Evolutionary conservation across 2,888 invertebrate genomes (phyloP).

Genomic region (Eilema depressum): DNA sequence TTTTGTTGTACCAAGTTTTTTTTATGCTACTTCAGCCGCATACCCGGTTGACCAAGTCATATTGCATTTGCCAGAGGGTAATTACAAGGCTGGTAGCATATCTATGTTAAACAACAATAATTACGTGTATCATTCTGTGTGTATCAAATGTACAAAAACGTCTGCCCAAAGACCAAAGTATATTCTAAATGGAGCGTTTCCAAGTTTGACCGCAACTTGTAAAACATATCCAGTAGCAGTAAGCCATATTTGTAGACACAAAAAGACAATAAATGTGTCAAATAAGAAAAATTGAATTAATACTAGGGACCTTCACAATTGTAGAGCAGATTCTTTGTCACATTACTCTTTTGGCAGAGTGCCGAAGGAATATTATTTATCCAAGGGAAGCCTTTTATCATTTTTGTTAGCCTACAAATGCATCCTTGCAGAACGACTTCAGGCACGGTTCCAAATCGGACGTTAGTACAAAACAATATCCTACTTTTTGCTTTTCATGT

Average conservation of each 20-base stretch:
- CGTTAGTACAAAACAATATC: conserved; percentile 11
- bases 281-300: not conserved
- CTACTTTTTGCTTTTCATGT: not conserved
- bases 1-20: too few relatives aligned
- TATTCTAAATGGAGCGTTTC: too few relatives aligned
- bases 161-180: too few relatives aligned
- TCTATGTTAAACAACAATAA: too few relatives aligned
- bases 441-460: conserved; percentile 18
- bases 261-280: not conserved
- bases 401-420: conserved; percentile 7
- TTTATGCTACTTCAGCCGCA: too few relatives aligned
- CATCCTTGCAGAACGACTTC: conserved; percentile 13
- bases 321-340: not conserved
- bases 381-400: not conserved
- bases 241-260: not conserved
- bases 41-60: too few relatives aligned
- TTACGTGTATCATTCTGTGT: too few relatives aligned
- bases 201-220: too few relatives aligned
- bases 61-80: too few relatives aligned
- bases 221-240: not conserved
- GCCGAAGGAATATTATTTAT: not conserved
- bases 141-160: too few relatives aligned
- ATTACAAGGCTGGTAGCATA: too few relatives aligned
- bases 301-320: not conserved
- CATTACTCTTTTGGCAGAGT: conserved; percentile 8